Evolutionary conservation across 1,140 invertebrate genomes (phyloP).

Genomic region (Scaptomyza montana): DNA sequence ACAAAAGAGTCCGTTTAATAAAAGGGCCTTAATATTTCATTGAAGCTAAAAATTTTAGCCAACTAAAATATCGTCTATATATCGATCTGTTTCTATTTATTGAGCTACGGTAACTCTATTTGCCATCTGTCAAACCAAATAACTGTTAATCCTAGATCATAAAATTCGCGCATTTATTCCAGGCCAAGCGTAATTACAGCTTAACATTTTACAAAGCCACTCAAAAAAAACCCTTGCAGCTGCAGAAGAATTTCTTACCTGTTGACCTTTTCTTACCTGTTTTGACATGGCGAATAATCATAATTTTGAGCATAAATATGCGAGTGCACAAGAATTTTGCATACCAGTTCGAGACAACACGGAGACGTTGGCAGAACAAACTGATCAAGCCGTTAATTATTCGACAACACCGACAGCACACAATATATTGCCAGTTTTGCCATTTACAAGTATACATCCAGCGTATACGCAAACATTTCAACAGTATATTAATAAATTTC

Average conservation of each 20-base stretch:
- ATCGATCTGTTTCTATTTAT: not conserved
- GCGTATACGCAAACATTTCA: slow-evolving; percentile 37
- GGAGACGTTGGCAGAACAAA: slow-evolving; percentile 2
- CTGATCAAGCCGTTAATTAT: slow-evolving; percentile 16
- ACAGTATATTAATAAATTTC: slow-evolving; percentile 44
- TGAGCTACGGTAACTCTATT: slow-evolving; percentile 23
- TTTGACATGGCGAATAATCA: slow-evolving; percentile 3
- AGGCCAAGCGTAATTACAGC: not conserved
- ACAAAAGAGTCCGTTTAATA: no score
- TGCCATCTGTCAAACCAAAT: slow-evolving; percentile 56
- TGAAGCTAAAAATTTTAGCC: no score
- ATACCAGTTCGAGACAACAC: slow-evolving; percentile 41
- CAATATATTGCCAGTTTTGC: not conserved
- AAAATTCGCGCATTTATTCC: slow-evolving; percentile 40
- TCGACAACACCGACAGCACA: not conserved
- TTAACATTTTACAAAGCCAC: slow-evolving; percentile 6
- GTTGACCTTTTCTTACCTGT: slow-evolving; percentile 19
- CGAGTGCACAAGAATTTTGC: slow-evolving; percentile 14
- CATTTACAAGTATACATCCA: slow-evolving; percentile 4
- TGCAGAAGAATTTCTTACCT: slow-evolving; percentile 12
- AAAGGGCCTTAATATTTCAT: no score
- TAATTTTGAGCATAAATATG: slow-evolving; percentile 48
- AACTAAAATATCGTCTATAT: no score
- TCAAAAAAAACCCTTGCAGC: slow-evolving; percentile 15
- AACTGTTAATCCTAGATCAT: slow-evolving; percentile 59